A percentile compares a stretch with the other conserved stretches of the same genome.
Evolutionary conservation across 2,888 invertebrate species (phyloP).

Genomic region (Cyclophora albipunctata): DNA sequence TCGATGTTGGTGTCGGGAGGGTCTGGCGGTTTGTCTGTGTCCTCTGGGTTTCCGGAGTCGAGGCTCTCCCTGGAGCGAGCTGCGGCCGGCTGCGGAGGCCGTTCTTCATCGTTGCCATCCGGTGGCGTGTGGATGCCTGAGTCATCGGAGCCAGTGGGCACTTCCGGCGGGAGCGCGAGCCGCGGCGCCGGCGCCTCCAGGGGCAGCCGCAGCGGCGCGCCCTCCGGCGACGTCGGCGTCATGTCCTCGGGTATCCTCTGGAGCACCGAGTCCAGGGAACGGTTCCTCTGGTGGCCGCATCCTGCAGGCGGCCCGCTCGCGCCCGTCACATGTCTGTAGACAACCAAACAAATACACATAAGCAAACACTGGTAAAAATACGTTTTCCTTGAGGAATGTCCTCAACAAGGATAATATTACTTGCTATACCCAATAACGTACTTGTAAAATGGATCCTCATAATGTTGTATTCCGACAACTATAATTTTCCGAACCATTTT

Average conservation of each 20-base stretch:
- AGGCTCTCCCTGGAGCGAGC: constrained; percentile 83
- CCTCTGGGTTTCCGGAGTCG: constrained; percentile 80
- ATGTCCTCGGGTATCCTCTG: constrained; percentile 91
- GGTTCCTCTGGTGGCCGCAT: constrained; percentile 88
- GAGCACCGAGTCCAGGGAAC: constrained; percentile 91
- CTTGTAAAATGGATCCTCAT: constrained; percentile 69
- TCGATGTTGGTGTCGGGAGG: constrained; percentile 50
- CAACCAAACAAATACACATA: constrained; percentile 35
- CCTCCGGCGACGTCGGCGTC: constrained; percentile 75
- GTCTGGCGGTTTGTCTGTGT: constrained; percentile 70
- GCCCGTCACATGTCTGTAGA: constrained; percentile 66
- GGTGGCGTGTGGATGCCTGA: constrained; percentile 79
- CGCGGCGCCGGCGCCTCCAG: constrained; percentile 69
- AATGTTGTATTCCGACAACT: constrained; percentile 62
- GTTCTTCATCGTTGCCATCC: constrained; percentile 65
- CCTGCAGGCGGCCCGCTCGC: constrained; percentile 63
- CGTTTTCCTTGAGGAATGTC: neutral
- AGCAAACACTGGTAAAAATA: constrained; percentile 11
- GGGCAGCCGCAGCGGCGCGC: constrained; percentile 55
- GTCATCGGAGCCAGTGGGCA: constrained; percentile 83
- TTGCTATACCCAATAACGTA: constrained; percentile 27
- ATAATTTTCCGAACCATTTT: constrained; percentile 67
- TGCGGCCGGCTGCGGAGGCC: constrained; percentile 65
- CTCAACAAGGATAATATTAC: neutral
- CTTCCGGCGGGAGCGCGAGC: constrained; percentile 69